Percentiles rank a stretch among this genome's conserved stretches.
phyloP scores from a whole-genome alignment of 1,140 invertebrate species.

The Asobara japonica region DNA sequence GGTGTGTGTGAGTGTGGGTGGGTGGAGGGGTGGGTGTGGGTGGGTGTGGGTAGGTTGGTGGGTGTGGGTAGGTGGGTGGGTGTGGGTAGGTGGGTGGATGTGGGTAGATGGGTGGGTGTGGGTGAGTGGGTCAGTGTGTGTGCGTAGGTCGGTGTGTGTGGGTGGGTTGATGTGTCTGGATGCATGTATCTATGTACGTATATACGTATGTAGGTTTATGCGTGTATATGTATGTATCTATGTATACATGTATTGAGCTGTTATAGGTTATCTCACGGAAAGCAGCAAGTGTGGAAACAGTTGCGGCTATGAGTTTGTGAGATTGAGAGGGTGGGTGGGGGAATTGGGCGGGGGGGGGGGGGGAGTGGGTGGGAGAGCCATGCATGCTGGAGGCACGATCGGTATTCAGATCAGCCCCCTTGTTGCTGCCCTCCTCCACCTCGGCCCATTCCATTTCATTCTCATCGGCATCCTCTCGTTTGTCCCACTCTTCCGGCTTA shows the following conservation, averaged over 20 bases:
- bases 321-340: neutral
- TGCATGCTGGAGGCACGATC: conserved; percentile 23
- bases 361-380: neutral
- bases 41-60: too few species aligned
- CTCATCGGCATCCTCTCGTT: conserved; percentile 13
- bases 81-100: too few species aligned
- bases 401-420: conserved; percentile 28
- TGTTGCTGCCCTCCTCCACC: neutral
- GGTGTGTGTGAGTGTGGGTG: too few species aligned
- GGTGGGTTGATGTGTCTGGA: too few species aligned
- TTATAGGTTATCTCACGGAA: neutral
- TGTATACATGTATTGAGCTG: conserved; percentile 8
- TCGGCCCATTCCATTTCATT: conserved; percentile 1
- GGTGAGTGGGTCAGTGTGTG: too few species aligned
- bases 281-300: conserved; percentile 20
- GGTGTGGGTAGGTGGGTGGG: too few species aligned
- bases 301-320: conserved; percentile 2
- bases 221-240: too few species aligned
- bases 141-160: too few species aligned
- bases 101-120: too few species aligned
- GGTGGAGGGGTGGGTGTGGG: too few species aligned
- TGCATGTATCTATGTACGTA: too few species aligned
- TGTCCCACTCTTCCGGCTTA: neutral
- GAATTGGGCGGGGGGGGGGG: neutral
- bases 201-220: too few species aligned